Evolutionary conservation across 2,797 vertebrate species (phyloP).

Genomic region (Darevskia mixta): DNA sequence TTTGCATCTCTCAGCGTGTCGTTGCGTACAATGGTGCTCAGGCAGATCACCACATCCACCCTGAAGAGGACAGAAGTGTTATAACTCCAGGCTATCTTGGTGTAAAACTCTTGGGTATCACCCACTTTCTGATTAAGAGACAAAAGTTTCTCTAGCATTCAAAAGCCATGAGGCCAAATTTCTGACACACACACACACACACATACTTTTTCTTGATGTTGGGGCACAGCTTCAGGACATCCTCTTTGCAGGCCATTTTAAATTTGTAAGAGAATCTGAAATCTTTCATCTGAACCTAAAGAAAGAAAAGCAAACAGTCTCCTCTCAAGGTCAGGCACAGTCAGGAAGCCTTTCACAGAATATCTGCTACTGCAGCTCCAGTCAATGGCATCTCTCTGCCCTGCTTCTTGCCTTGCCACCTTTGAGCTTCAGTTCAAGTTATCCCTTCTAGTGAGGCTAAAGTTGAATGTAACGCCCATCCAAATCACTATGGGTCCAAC

Average conservation of each 20-base stretch:
- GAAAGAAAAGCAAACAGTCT: slow-evolving; percentile 39
- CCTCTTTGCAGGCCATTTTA: slow-evolving; percentile 98
- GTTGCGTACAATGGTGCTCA: slow-evolving; percentile 95
- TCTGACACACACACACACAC: not conserved
- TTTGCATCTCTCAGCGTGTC: slow-evolving; percentile 95
- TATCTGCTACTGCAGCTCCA: too few species aligned
- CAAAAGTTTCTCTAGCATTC: not conserved
- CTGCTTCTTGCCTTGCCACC: not conserved
- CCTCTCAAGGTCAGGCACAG: not conserved
- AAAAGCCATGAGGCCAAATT: not conserved
- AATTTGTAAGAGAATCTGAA: slow-evolving; percentile 99
- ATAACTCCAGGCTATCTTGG: not conserved
- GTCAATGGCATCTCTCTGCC: too few species aligned
- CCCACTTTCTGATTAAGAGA: not conserved
- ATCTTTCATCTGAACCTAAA: slow-evolving; percentile 97
- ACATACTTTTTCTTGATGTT: slow-evolving; percentile 98
- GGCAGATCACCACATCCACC: slow-evolving; percentile 96
- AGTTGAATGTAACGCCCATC: not conserved
- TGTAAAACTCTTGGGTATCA: not conserved
- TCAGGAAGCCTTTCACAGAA: not conserved
- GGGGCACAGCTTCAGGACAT: slow-evolving; percentile 96
- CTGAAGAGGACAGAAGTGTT: slow-evolving; percentile 73
- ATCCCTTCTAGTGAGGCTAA: not conserved
- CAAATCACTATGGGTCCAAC: not conserved
- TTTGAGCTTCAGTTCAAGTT: not conserved